Evolutionary conservation across 2,888 invertebrate species (phyloP).

Genomic region (Melieria crassipennis): DNA sequence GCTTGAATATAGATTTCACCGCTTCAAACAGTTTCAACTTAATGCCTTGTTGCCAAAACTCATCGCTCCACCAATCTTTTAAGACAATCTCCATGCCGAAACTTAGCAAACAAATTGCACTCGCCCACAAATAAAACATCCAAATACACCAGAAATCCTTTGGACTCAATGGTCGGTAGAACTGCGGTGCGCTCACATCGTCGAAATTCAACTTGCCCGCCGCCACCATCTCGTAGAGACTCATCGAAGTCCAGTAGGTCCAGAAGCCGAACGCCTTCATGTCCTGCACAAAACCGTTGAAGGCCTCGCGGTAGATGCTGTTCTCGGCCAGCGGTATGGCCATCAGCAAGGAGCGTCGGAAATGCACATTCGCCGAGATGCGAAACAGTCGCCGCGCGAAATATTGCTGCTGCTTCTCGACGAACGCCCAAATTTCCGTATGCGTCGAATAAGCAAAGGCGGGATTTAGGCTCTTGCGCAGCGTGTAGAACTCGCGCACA

Average conservation of each 20-base stretch:
- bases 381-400: constrained; percentile 33
- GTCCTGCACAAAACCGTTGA: constrained; percentile 33
- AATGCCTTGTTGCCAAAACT: too few relatives aligned
- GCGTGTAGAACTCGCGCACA: constrained; percentile 6
- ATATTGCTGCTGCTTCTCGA: constrained; percentile 26
- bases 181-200: constrained; percentile 7
- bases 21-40: too few relatives aligned
- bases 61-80: too few relatives aligned
- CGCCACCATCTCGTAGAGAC: constrained; percentile 30
- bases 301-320: constrained; percentile 32
- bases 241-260: constrained; percentile 34
- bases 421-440: constrained; percentile 21
- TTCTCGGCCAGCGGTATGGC: constrained; percentile 39
- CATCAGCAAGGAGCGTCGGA: constrained; percentile 14
- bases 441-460: constrained; percentile 24
- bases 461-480: constrained; percentile 21
- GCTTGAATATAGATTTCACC: too few relatives aligned
- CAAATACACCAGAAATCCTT: constrained; percentile 36
- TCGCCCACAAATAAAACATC: constrained; percentile 23
- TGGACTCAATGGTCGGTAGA: constrained; percentile 17
- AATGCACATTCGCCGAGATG: constrained; percentile 4
- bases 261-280: constrained; percentile 35
- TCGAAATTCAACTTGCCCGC: constrained; percentile 15
- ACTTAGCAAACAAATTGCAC: neutral
- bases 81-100: too few relatives aligned